Conservation (phyloP, 2,797 vertebrate species). For the Hippopotamyrus pictus region DNA sequence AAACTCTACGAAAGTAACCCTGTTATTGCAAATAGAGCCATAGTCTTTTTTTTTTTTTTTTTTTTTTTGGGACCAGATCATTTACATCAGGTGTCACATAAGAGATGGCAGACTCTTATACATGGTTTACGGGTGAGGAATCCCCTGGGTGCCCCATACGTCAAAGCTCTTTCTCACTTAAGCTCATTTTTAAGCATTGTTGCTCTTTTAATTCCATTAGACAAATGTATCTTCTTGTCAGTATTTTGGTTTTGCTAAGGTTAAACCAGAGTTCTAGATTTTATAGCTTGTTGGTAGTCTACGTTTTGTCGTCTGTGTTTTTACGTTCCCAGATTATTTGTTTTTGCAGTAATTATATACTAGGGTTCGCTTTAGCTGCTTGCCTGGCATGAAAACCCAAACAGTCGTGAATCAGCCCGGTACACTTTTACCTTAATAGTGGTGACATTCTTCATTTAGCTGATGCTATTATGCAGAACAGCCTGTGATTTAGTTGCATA, state of each 20-base stretch:
- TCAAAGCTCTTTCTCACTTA: neutral
- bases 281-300: neutral
- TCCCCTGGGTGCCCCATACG: neutral
- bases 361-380: neutral
- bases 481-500: neutral
- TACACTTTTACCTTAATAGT: neutral
- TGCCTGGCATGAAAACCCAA: neutral
- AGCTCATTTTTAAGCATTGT: neutral
- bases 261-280: neutral
- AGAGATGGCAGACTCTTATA: neutral
- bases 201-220: neutral
- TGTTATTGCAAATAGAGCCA: neutral
- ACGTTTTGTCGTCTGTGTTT: neutral
- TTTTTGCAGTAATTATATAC: neutral
- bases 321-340: neutral
- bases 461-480: neutral
- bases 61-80: neutral
- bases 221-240: neutral
- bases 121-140: neutral
- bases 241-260: neutral
- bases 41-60: too few relatives aligned
- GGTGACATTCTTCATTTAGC: neutral
- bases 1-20: neutral
- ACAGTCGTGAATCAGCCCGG: neutral
- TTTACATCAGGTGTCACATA: neutral